These are phyloP conservation scores for Pseudois nayaur DNA, from an alignment of 2,113 vertebrate species.

Conservation along the genomic window DNA sequence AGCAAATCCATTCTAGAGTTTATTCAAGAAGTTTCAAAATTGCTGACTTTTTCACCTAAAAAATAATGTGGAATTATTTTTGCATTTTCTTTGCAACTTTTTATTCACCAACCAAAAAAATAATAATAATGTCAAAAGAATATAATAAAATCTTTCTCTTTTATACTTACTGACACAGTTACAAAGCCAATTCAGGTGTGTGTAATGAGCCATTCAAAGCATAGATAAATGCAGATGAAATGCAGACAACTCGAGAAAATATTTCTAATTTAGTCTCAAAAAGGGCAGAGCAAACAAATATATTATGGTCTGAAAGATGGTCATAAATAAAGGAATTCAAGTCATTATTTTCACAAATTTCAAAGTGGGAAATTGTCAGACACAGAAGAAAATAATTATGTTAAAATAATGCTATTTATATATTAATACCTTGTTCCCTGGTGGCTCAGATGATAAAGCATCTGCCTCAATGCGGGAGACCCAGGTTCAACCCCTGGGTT, in stretches of 20 bases:
- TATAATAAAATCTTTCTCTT: not conserved
- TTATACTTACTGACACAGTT: not conserved
- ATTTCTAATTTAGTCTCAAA: not conserved
- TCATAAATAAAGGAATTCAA: not conserved
- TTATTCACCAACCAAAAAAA: not conserved
- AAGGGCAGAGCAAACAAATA: not conserved
- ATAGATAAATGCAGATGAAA: not conserved
- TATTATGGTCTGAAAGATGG: not conserved
- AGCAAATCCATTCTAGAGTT: not conserved
- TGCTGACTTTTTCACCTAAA: not conserved
- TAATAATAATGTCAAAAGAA: not conserved
- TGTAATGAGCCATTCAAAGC: constrained; percentile 5
- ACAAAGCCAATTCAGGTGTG: not conserved
- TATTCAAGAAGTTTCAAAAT: not conserved
- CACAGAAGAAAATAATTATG: not conserved
- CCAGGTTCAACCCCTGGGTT: no score
- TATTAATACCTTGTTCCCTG: not conserved
- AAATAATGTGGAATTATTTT: constrained; percentile 20
- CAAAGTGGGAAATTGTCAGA: not conserved
- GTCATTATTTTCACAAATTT: not conserved
- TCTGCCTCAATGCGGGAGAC: no score
- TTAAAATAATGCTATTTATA: constrained; percentile 1
- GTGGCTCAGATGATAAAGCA: no score
- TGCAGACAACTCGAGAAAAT: not conserved
- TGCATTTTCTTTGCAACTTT: not conserved